Evolutionary conservation across 2,113 vertebrate genomes (phyloP).

Genomic region (Cranoglanis bouderius): DNA sequence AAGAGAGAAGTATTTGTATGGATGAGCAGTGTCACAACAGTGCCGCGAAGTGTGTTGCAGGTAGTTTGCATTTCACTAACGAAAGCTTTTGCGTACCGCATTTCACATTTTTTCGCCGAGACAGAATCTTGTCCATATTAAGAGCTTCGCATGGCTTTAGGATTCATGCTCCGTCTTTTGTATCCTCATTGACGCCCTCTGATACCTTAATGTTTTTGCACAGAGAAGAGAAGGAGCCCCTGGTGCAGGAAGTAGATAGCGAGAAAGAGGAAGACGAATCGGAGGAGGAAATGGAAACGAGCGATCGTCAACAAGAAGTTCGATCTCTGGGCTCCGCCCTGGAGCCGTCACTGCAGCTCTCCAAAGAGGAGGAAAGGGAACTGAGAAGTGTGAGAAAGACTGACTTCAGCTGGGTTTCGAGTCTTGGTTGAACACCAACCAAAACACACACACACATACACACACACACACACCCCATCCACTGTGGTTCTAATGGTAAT

Average conservation of each 20-base stretch:
- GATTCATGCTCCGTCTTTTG: background rate
- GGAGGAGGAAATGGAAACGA: conserved; percentile 74
- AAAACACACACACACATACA: background rate
- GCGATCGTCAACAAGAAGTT: conserved; percentile 55
- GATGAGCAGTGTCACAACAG: background rate
- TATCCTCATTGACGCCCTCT: background rate
- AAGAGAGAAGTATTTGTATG: no score
- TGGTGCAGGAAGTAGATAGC: conserved; percentile 81
- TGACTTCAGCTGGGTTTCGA: conserved; percentile 84
- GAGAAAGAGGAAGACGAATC: conserved; percentile 80
- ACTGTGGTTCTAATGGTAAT: background rate
- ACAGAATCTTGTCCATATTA: no score
- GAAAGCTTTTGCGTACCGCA: no score
- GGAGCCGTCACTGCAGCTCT: conserved; percentile 62
- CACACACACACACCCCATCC: background rate
- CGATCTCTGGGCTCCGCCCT: conserved; percentile 45
- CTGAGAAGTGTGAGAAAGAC: conserved; percentile 81
- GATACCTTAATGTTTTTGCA: background rate
- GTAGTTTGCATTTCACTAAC: no score
- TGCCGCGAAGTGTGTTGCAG: no score
- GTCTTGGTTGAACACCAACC: conserved; percentile 37
- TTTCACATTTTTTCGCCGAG: no score
- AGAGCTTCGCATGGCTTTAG: background rate
- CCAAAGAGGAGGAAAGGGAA: conserved; percentile 81
- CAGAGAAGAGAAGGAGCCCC: conserved; percentile 52